Evolutionary conservation across 2,113 vertebrate species (phyloP), one percentile per base, ranked within the genome.

Genomic region (Piaya cayana): DNA sequence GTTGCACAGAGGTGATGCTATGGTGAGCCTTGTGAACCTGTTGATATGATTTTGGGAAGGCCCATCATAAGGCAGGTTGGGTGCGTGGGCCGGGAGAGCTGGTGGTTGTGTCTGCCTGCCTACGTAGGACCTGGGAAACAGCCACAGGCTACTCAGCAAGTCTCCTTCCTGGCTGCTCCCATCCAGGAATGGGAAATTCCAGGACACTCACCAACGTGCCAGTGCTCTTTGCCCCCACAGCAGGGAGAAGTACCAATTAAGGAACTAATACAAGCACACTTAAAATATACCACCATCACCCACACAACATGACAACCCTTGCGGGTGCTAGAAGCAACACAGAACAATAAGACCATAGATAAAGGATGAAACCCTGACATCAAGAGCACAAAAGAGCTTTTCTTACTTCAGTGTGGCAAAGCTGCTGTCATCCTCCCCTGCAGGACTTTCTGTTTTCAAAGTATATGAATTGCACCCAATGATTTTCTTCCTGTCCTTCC

Each of bases 401-500:
- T 97, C 85, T 94, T 89, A 63, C 42, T 94, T 68, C 53, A 68
- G 27, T 64, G 64, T 82, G 79, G 59, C 32, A 82, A 88, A 95
- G 75, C 70, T 83, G 70, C 70, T 30, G 43, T 56, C 47, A 74
- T 11, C 8, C 15, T 22, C 17, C 17, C 27, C 8, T 11, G 11
- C 52, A 16, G 1, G 36, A 77, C 78, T 79, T 90, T 87, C 63
- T 95, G 53, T 78, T 95, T 95, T 93, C 86, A 75, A 88, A 90
- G 39, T 50, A 19, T 36, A 78, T 90, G 62, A 93, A 95, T 88
- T 1, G 5, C 52, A 96, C 56, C 25, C 79, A 86, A 15, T 58
- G 60, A 93, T 88, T 82, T 93, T 95, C 72, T 92, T 95, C 56
- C 64, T 93, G 92, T 26, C 79, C 75, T 90, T 93, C 76, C 92